A percentile compares a stretch with the other conserved stretches of the same genome.
These are phyloP conservation scores for Poecilia wingei DNA, from an alignment of 2,797 vertebrate species.

Conservation along the genomic window DNA sequence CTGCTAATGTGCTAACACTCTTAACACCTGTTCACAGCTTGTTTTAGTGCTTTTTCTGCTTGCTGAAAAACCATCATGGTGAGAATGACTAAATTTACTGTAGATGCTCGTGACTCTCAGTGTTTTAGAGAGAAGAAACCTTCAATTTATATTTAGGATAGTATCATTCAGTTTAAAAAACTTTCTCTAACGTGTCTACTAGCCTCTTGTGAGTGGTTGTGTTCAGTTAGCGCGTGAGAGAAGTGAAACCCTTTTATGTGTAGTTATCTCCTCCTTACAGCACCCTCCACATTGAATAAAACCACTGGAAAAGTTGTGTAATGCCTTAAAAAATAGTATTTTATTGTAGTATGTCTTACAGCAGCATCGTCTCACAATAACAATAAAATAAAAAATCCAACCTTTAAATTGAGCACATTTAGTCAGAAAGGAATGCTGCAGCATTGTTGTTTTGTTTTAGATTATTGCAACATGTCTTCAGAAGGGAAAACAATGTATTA, in stretches of 20 bases:
- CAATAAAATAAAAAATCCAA: neutral
- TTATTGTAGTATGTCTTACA: neutral
- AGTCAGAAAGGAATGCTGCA: neutral
- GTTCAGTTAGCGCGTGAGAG: neutral
- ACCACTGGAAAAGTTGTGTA: neutral
- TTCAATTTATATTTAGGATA: neutral
- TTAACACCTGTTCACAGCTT: conserved; percentile 60
- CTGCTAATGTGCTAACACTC: conserved; percentile 5
- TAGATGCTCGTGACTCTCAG: conserved; percentile 50
- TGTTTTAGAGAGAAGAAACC: conserved; percentile 32
- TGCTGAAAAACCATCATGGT: conserved; percentile 61
- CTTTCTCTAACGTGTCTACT: neutral
- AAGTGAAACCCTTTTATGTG: neutral
- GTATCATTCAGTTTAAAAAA: neutral
- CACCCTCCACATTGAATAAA: neutral
- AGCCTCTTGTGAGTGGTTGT: neutral
- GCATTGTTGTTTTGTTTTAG: neutral
- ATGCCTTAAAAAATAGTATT: neutral
- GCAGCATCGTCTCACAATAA: neutral
- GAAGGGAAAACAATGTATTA: neutral
- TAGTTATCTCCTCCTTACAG: neutral
- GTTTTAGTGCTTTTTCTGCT: conserved; percentile 63
- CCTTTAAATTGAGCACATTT: neutral
- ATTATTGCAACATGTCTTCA: neutral
- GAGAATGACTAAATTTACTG: conserved; percentile 55